Evolutionary conservation across 2,888 invertebrate species (phyloP).

Genomic region (Thereva unica): DNA sequence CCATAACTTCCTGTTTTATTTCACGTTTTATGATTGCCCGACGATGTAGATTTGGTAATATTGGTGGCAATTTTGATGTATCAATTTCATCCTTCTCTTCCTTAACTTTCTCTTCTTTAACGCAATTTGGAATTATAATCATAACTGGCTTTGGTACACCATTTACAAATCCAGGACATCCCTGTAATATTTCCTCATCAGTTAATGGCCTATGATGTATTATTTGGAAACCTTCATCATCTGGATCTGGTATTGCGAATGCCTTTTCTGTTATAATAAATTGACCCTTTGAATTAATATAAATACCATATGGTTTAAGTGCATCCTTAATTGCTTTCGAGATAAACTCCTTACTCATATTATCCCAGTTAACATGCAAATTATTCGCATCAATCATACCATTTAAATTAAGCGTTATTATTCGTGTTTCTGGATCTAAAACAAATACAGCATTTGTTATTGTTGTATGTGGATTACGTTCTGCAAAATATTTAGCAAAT

Average conservation of each 20-base stretch:
- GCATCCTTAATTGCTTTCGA: slow-evolving; percentile 28
- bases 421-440: slow-evolving; percentile 22
- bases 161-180: slow-evolving; percentile 35
- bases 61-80: slow-evolving; percentile 12
- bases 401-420: slow-evolving; percentile 20
- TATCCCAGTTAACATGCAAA: slow-evolving; percentile 32
- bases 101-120: slow-evolving; percentile 14
- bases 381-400: slow-evolving; percentile 33
- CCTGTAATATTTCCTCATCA: slow-evolving; percentile 30
- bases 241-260: slow-evolving; percentile 15
- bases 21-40: slow-evolving; percentile 3
- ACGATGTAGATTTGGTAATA: neutral
- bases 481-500: slow-evolving; percentile 24
- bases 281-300: slow-evolving; percentile 1
- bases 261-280: neutral
- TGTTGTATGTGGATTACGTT: slow-evolving; percentile 29
- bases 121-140: slow-evolving; percentile 15
- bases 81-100: slow-evolving; percentile 10
- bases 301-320: slow-evolving; percentile 19
- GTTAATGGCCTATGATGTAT: slow-evolving; percentile 27
- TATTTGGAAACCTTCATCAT: slow-evolving; percentile 31
- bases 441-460: slow-evolving; percentile 33
- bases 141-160: slow-evolving; percentile 34
- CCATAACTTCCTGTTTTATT: slow-evolving; percentile 21
- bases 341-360: slow-evolving; percentile 29